These are phyloP conservation scores for Neodiprion pinetum DNA, from an alignment of 1,140 invertebrate species.

Conservation along the genomic window DNA sequence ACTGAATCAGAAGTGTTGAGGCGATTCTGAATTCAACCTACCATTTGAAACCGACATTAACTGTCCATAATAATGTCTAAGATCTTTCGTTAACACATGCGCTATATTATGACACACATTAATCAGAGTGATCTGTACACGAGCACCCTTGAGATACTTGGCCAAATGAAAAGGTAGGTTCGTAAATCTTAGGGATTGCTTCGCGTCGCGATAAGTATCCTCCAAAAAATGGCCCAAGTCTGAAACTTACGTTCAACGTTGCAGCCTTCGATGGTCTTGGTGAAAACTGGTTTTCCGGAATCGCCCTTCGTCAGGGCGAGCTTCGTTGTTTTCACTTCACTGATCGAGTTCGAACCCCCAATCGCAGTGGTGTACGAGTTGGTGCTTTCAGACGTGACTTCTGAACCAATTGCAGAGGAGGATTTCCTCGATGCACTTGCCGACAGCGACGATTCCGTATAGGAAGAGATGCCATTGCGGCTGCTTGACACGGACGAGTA, in stretches of 20 bases:
- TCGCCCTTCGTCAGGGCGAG: constrained; percentile 51
- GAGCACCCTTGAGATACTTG: too few relatives aligned
- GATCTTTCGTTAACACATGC: too few relatives aligned
- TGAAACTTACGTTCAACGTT: constrained; percentile 79
- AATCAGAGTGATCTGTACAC: too few relatives aligned
- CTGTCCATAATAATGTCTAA: too few relatives aligned
- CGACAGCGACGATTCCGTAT: constrained; percentile 60
- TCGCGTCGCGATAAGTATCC: too few relatives aligned
- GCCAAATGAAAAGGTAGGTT: too few relatives aligned
- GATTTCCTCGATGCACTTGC: constrained; percentile 49
- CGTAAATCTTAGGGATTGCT: too few relatives aligned
- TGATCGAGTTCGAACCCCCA: constrained; percentile 45
- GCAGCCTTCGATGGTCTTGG: constrained; percentile 76
- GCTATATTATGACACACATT: too few relatives aligned
- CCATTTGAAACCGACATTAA: too few relatives aligned
- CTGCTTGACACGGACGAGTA: constrained; percentile 65
- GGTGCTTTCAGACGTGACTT: constrained; percentile 49
- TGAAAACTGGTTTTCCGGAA: constrained; percentile 71
- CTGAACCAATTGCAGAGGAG: constrained; percentile 50
- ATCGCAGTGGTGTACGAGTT: constrained; percentile 57
- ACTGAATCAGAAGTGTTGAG: too few relatives aligned
- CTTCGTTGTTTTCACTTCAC: constrained; percentile 39
- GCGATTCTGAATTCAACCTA: too few relatives aligned
- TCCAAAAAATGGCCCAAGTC: too few relatives aligned
- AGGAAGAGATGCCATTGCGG: constrained; percentile 57